Evolutionary conservation across 2,797 vertebrate genomes (phyloP), one percentile per base, ranked within the genome.

Genomic region (Macroramphosus scolopax): DNA sequence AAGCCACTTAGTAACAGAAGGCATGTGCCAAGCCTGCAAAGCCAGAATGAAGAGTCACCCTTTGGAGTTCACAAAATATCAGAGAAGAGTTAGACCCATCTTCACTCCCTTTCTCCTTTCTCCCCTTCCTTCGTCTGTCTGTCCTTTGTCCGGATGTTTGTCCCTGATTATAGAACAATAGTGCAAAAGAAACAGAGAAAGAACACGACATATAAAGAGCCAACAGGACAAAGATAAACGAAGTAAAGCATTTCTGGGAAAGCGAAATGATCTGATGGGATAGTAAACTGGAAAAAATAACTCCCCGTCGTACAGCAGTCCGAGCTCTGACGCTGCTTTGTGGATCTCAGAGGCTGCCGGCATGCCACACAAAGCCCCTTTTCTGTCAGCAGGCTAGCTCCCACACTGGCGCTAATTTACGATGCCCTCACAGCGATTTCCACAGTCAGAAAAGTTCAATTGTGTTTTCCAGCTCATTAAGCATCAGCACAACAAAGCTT

Each of bases 401-500:
- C 85, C 78, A 83, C 81, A 87, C 85, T 84, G 89, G 76, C 86
- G 87, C 88, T 88, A 91, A 91, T 91, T 89, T 91, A 90, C 84
- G 81, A 87, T 85, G 88, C 83, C 87, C 88, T 90, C 84, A 86
- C 87, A 90, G 89, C 86, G 78, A 90, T 91, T 90, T 93, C 91
- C 91, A 91, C 90, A 91, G 90, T 91, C 79, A 75, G 89, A 88
- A 83, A 86, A 89, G 89, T 86, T 88, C 89, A 90, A 90, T 89
- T 90, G 91, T 90, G 82, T 92, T 92, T 92, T 93, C 91, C 91
- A 89, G 89, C 89, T 92, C 91, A 92, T 92, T 92, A 92, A 89
- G 77, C 89, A 77, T 82, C 64, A 63, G 75, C 80, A 85, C 88
- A 90, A 90, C 90, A 89, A 89, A 89, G 89, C 87, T 87, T 90